Conservation (phyloP, 2,797 vertebrate species). For the Anableps anableps region DNA sequence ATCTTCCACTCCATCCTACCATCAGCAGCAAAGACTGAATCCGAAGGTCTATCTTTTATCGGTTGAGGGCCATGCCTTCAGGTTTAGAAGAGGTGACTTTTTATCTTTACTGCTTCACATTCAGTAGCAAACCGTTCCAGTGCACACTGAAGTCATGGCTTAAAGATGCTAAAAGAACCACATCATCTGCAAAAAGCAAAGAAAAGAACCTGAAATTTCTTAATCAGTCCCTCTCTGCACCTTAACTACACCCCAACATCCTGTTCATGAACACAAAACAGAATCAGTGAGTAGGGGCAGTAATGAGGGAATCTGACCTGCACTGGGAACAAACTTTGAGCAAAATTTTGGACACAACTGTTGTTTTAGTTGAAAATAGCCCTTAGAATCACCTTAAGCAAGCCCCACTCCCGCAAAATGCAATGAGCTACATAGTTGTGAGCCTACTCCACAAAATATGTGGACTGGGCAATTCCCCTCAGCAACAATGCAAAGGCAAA, state of each 20-base stretch:
- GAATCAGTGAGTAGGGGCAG: not conserved
- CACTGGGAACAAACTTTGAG: not conserved
- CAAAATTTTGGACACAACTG: not conserved
- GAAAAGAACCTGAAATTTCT: not conserved
- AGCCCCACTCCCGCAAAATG: not conserved
- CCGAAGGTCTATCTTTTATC: not conserved
- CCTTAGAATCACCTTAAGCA: not conserved
- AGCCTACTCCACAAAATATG: not conserved
- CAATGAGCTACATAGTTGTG: not conserved
- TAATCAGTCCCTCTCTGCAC: not conserved
- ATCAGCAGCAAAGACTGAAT: not conserved
- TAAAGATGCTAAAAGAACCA: not conserved
- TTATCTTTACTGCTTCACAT: not conserved
- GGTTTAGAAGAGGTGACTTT: not conserved
- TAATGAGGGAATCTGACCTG: not conserved
- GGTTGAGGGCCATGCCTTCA: not conserved
- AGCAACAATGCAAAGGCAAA: no score
- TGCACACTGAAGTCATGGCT: not conserved
- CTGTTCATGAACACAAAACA: not conserved
- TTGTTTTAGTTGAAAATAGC: not conserved
- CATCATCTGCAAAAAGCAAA: not conserved
- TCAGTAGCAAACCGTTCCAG: not conserved
- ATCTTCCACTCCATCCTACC: not conserved
- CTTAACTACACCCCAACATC: not conserved
- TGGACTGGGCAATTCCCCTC: not conserved